phyloP scores from a whole-genome alignment of 2,797 vertebrate species.

The Phataginus tricuspis region DNA sequence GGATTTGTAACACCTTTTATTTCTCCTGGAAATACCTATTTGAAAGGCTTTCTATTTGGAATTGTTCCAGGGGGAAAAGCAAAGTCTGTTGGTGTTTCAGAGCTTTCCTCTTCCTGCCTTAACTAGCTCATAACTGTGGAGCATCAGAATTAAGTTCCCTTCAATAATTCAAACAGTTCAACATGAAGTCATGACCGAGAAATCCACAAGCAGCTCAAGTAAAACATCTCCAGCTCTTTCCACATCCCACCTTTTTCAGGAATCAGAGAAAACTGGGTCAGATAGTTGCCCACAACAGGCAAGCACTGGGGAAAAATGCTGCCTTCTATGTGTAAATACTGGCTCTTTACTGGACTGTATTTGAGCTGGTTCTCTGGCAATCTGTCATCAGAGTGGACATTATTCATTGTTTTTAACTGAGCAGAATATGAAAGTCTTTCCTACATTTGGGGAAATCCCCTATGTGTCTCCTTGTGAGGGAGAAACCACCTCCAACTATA shows the following conservation, averaged over 20 bases:
- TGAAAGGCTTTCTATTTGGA: not conserved
- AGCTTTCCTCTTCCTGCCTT: not conserved
- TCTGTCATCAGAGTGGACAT: rapidly evolving
- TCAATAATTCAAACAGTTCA: not conserved
- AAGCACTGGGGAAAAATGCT: not conserved
- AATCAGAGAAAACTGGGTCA: not conserved
- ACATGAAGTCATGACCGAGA: not conserved
- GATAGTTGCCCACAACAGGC: not conserved
- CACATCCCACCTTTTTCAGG: not conserved
- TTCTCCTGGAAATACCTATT: not conserved
- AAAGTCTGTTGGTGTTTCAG: not conserved
- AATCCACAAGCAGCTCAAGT: not conserved
- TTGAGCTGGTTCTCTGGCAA: not conserved
- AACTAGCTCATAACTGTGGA: not conserved
- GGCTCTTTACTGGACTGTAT: not conserved
- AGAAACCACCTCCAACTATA: not conserved
- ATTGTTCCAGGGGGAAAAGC: not conserved
- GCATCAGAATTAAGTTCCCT: not conserved
- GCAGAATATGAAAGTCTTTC: not conserved
- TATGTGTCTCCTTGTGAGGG: not conserved
- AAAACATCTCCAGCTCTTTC: not conserved
- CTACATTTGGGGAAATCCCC: not conserved
- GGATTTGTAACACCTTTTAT: not conserved
- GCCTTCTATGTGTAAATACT: rapidly evolving
- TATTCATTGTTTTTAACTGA: not conserved